A percentile compares a stretch with the other conserved stretches of the same genome.
These are phyloP conservation scores for Unio delphinus DNA, from an alignment of 2,888 invertebrate genomes.

Conservation along the genomic window DNA sequence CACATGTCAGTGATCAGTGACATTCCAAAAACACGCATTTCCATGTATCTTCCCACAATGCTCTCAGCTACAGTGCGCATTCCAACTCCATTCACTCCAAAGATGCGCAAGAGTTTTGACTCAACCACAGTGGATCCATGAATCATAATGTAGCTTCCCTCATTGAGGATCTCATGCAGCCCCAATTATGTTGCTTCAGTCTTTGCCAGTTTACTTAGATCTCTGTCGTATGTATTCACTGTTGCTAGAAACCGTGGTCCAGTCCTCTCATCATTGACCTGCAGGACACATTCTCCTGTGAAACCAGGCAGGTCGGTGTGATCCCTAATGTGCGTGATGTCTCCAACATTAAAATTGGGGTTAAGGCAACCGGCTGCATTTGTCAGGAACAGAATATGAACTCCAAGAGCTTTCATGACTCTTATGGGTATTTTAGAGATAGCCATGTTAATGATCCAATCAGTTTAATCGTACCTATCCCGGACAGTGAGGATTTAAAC, in stretches of 20 bases:
- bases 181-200: constrained; percentile 82
- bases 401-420: too few species aligned
- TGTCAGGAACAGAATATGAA: too few species aligned
- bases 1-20: constrained; percentile 95
- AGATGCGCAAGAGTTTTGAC: constrained; percentile 84
- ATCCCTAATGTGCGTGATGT: too few species aligned
- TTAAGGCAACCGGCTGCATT: too few species aligned
- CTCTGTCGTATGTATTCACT: constrained; percentile 87
- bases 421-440: too few species aligned
- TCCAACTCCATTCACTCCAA: constrained; percentile 75
- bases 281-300: too few species aligned
- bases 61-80: constrained; percentile 81
- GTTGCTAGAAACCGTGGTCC: constrained; percentile 95
- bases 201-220: constrained; percentile 81
- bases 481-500: too few species aligned
- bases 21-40: constrained; percentile 83
- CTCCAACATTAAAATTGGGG: too few species aligned
- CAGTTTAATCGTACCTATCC: too few species aligned
- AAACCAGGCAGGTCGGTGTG: too few species aligned
- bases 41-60: constrained; percentile 91
- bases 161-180: constrained; percentile 80
- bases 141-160: constrained; percentile 95
- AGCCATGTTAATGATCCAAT: too few species aligned
- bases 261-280: constrained; percentile 76
- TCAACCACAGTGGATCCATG: constrained; percentile 97